Evolutionary conservation across 2,113 vertebrate species (phyloP), one percentile per base, ranked within the genome.

Genomic region (rabbit (Oryctolagus cuniculus)): DNA sequence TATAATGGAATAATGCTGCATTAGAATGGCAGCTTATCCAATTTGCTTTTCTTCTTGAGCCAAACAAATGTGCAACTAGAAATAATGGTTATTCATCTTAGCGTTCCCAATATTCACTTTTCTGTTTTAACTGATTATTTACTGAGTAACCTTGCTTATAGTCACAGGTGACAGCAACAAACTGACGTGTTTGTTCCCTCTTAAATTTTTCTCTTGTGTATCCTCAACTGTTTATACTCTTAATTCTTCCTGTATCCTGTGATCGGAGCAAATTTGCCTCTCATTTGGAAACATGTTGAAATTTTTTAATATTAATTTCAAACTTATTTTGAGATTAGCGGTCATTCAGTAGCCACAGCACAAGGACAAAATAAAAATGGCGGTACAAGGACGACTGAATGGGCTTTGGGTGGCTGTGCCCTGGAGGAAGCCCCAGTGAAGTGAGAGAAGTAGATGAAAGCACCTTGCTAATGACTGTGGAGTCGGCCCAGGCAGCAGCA

Each of bases 1-100:
- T 87, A 64, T 91, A 93, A 94, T 87, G 83, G 91, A 93, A 93
- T 94, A 87, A 91, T 75, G 70, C 94, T 87, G 74, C 87, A 34
- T 66, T 91, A 70, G 66, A 93, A 81, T 88, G 86, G 66, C 22
- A 96, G n/a, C 27, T 95, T 91, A 38, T 86, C 87, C 24, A 78
- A 70, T 82, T 87, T 94, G 22, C 63, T 75, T 91, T 95, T 70
- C 58, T 83, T 87, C 7, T 38, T 29, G 75, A 91, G 58, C 53
- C 44, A 44, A 44, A 44, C 69, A 81, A 51, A 91, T 89, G 82
- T 90, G 83, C 91, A 91, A 91, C 36, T 82, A 75, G 75, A 87
- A 91, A 91, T 91, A 89, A 86, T 95, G 44, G 34, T 94, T 95
- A 83, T 93, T 93, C 53, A 80, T 79, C 61, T 94, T 90, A 77